These are phyloP conservation scores for Odontomachus brunneus DNA, from an alignment of 1,140 invertebrate genomes.

Conservation along the genomic window DNA sequence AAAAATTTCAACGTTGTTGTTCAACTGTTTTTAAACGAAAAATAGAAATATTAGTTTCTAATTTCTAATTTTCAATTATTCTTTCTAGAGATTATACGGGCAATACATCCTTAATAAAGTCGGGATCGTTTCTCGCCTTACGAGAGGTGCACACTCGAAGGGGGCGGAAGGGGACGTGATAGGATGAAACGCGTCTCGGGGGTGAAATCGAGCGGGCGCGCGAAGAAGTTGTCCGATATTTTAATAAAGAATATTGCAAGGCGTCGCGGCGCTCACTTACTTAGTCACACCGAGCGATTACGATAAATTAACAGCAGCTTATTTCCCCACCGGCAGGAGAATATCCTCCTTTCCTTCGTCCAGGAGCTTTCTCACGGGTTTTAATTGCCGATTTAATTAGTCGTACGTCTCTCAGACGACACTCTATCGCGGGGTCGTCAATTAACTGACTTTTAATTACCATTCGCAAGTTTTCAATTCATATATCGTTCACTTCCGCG, in stretches of 20 bases:
- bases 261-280: constrained; percentile 72
- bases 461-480: neutral
- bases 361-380: constrained; percentile 54
- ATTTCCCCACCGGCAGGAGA: constrained; percentile 44
- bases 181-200: constrained; percentile 12
- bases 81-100: too few relatives aligned
- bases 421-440: constrained; percentile 40
- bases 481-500: neutral
- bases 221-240: constrained; percentile 72
- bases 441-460: constrained; percentile 56
- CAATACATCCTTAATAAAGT: too few relatives aligned
- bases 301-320: constrained; percentile 78
- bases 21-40: too few relatives aligned
- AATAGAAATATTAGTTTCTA: too few relatives aligned
- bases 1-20: too few relatives aligned
- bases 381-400: constrained; percentile 77
- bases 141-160: neutral
- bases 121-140: neutral
- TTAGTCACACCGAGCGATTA: constrained; percentile 79
- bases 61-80: too few relatives aligned
- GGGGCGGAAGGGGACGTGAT: too few relatives aligned
- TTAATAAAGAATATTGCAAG: constrained; percentile 81
- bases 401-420: constrained; percentile 18
- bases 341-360: constrained; percentile 39
- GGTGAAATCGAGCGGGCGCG: constrained; percentile 25